These are phyloP conservation scores for Mythimna ferrago DNA, from an alignment of 2,888 invertebrate genomes.

Conservation along the genomic window DNA sequence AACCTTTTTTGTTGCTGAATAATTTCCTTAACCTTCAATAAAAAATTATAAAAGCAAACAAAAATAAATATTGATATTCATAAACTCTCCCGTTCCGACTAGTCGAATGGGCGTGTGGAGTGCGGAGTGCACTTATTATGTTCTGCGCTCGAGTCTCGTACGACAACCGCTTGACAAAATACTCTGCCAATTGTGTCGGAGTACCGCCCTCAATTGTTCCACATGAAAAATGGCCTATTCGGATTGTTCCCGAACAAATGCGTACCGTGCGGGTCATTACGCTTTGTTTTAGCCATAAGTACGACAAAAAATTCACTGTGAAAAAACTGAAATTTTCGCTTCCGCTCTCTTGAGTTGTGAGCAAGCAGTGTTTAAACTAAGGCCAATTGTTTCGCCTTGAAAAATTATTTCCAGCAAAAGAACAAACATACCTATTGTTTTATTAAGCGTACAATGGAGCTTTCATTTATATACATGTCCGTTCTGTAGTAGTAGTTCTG, in stretches of 20 bases:
- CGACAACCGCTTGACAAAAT: conserved; percentile 90
- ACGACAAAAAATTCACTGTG: conserved; percentile 86
- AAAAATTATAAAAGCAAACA: conserved; percentile 14
- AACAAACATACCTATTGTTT: conserved; percentile 65
- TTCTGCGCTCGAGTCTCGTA: conserved; percentile 80
- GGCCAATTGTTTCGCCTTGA: conserved; percentile 81
- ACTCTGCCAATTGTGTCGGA: conserved; percentile 89
- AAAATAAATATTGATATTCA: conserved; percentile 19
- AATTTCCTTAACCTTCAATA: conserved; percentile 1
- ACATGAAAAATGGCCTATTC: conserved; percentile 90
- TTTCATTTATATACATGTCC: conserved; percentile 36
- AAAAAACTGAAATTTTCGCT: conserved; percentile 84
- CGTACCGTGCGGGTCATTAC: conserved; percentile 90
- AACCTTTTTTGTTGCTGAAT: background rate
- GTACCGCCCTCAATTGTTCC: conserved; percentile 90
- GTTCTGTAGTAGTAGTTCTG: conserved; percentile 54
- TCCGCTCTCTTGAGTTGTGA: conserved; percentile 82
- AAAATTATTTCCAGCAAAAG: conserved; percentile 73
- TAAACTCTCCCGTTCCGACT: conserved; percentile 31
- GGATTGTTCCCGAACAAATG: conserved; percentile 90
- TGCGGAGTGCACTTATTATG: conserved; percentile 86
- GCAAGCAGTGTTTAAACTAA: conserved; percentile 80
- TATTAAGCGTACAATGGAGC: conserved; percentile 66
- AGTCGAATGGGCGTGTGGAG: conserved; percentile 74
- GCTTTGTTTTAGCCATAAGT: conserved; percentile 89